Conservation (phyloP, 2,113 vertebrate species). For the Nothoprocta pentlandii region DNA sequence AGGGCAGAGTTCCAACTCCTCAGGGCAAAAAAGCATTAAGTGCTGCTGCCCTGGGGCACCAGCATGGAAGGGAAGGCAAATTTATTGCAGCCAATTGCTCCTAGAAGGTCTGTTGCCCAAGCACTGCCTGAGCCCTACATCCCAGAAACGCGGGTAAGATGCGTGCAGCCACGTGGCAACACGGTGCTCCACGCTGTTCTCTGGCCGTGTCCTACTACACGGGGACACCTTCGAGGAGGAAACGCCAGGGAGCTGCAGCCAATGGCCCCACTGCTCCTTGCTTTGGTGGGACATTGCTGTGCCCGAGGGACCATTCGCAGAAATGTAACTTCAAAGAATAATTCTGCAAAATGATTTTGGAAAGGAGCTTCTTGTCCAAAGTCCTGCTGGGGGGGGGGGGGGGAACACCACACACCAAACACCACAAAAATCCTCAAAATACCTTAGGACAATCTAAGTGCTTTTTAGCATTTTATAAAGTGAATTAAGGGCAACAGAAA, state of each 20-base stretch:
- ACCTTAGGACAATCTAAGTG: background rate
- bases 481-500: background rate
- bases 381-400: background rate
- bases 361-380: background rate
- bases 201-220: accelerated
- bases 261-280: accelerated
- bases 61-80: background rate
- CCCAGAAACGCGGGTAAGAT: accelerated
- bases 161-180: accelerated
- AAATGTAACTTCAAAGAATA: background rate
- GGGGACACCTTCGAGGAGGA: background rate
- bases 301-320: too few species aligned
- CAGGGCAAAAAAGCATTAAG: background rate
- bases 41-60: background rate
- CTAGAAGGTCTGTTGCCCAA: background rate
- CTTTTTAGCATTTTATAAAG: background rate
- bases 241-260: accelerated
- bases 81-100: background rate
- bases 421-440: background rate
- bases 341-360: background rate
- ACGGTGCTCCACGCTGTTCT: background rate
- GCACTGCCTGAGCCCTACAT: background rate
- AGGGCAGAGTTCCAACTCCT: background rate
- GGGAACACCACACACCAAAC: too few species aligned
- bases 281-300: accelerated